A percentile compares a stretch with the other conserved stretches of the same genome.
Conservation (phyloP, 2,888 invertebrate species). For the Salticus scenicus region DNA sequence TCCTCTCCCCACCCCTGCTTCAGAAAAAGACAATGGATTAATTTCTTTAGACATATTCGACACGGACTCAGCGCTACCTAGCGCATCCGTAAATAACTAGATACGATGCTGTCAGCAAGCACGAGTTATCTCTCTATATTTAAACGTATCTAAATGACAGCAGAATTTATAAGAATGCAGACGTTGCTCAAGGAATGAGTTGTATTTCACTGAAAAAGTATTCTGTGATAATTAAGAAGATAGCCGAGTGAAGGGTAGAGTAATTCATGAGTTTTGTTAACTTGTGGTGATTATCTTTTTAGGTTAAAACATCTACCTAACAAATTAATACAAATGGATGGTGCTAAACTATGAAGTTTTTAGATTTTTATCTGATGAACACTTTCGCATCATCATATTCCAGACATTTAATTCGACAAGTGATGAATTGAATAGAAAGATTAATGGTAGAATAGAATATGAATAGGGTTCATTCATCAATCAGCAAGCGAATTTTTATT, state of each 20-base stretch:
- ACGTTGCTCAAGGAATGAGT: neutral
- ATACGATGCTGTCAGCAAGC: constrained; percentile 30
- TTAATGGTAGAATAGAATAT: too few relatives aligned
- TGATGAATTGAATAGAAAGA: too few relatives aligned
- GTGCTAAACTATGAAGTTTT: too few relatives aligned
- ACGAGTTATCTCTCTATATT: constrained; percentile 9
- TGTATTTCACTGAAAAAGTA: neutral
- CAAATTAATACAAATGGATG: too few relatives aligned
- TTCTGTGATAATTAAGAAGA: constrained; percentile 1
- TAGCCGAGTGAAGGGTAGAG: neutral
- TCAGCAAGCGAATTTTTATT: too few relatives aligned
- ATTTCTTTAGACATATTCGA: constrained; percentile 61
- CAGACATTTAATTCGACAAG: too few relatives aligned
- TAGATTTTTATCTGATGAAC: too few relatives aligned
- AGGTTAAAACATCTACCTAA: too few relatives aligned
- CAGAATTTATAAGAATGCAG: constrained; percentile 4
- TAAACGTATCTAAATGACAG: constrained; percentile 16
- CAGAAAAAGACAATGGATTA: constrained; percentile 62
- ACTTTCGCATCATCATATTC: too few relatives aligned
- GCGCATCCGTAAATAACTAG: constrained; percentile 50
- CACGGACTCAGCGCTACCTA: constrained; percentile 47
- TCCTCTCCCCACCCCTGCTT: constrained; percentile 14
- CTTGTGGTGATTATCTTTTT: too few relatives aligned
- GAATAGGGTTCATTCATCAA: too few relatives aligned
- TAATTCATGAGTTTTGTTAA: too few relatives aligned